Base-by-base conservation (phyloP, 2,113 vertebrate species). In the Poecile atricapillus region DNA sequence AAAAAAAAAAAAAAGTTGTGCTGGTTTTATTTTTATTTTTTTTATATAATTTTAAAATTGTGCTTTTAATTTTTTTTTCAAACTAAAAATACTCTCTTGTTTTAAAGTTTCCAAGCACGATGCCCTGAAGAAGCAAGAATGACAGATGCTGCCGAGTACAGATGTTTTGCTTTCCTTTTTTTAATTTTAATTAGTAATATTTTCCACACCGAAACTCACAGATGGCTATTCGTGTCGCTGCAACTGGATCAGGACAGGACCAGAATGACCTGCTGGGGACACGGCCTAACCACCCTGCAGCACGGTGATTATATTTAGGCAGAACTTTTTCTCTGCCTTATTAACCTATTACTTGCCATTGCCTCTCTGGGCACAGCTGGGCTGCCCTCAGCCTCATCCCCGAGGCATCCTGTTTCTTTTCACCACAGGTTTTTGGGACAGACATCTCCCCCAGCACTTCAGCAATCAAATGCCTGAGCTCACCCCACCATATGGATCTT, bases 61-160 rank as follows among this genome's bases (percentile, higher is more conserved):
- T 76, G 83, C 82, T 84, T 89, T 95, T 88, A 67, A 82, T 89
- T 91, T 89, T 90, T 93, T 93, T 94, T 91, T 87, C 70, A 71
- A 92, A 95, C 93, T 97, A 97, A 96, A 95, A 96, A 96, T 97
- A 96, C 74, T 13, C 31, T 87, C 60, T 83, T 43, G 0, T 83
- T 93, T 93, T 95, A 94, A 93, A 96, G 80, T 97, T 97, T 97
- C 96, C 96, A 64, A 97, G 91, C 91, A 95, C 39, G 62, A 94
- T 96, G 96, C 85, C 94, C 95, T 96, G 92, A 94, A 96, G 95
- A 96, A 90, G 93, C 85, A 96, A 94, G 91, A 95, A 94, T 60
- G 90, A 70, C 95, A 97, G 95, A 97, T 97, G 94, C 88, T 93
- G 63, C 67, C 4, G 87, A 95, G 83, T 93, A 94, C 89, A 94